These are phyloP conservation scores for Ecliptopera silaceata DNA, from an alignment of 2,888 invertebrate species.

Conservation along the genomic window DNA sequence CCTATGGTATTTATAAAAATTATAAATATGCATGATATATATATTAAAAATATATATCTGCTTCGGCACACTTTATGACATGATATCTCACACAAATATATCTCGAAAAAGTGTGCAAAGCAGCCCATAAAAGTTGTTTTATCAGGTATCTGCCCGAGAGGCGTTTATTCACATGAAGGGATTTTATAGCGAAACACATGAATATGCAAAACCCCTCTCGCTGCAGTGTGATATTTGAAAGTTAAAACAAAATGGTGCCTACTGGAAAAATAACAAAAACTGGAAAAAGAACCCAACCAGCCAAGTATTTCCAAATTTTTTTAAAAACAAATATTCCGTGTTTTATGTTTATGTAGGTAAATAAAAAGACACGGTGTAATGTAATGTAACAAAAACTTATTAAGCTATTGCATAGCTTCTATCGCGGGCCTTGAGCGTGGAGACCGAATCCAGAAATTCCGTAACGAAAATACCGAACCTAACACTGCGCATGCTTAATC, in stretches of 20 bases:
- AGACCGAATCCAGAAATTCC: too few relatives aligned
- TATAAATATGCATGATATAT: too few relatives aligned
- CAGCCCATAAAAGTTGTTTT: not conserved
- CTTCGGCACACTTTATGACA: not conserved
- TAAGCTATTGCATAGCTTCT: too few relatives aligned
- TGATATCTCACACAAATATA: not conserved
- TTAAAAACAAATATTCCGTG: too few relatives aligned
- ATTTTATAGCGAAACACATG: slow-evolving; percentile 44
- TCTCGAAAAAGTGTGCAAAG: not conserved
- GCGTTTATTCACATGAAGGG: slow-evolving; percentile 43
- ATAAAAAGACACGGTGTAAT: too few relatives aligned
- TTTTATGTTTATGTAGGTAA: too few relatives aligned
- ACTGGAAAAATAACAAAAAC: not conserved
- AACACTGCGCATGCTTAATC: too few relatives aligned
- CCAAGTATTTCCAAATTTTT: too few relatives aligned
- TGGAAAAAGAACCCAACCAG: not conserved
- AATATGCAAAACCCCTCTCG: slow-evolving; percentile 51
- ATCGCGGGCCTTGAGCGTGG: too few relatives aligned
- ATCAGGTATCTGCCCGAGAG: slow-evolving; percentile 5
- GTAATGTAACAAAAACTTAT: too few relatives aligned
- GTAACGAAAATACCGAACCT: too few relatives aligned
- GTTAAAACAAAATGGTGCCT: not conserved
- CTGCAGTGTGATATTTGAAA: slow-evolving; percentile 37
- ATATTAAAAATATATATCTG: not conserved
- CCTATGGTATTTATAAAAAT: too few relatives aligned